Evolutionary conservation across 92 coral and sea anemone genomes (phyloP), one percentile per base, ranked within the genome.

Genomic region (Porites rus): DNA sequence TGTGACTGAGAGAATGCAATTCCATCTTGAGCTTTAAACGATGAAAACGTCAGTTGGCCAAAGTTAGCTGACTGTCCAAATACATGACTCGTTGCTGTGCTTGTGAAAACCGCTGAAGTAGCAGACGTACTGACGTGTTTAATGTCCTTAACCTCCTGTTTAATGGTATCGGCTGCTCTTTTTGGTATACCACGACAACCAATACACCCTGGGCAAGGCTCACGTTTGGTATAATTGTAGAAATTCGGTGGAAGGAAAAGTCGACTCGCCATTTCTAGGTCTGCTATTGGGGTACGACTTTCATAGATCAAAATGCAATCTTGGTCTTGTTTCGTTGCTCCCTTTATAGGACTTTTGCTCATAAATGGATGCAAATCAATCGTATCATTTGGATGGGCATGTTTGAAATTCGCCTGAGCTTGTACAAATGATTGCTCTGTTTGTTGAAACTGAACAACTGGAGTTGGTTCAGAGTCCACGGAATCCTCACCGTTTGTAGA

Each of bases 171-270:
- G 3, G 78, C 50, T 24, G 79, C 59, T 71, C 65, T 62, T 25
- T 74, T 74, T 19, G 68, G n/a, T 69, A 24, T 69, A 1, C 78
- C 79, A 14, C 69, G 38, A 54, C 94, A 94, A 74, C 97, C 95
- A 50, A 77, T 71, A 72, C 95, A 92, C 65, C 96, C 98, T 65
- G 88, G 65, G 61, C 93, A 86, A 76, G 86, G 75, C 16, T 83
- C 85, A 9, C 72, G 67, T 77, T 79, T 85, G 9, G 80, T 70
- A 72, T 91, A 95, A 69, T 91, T 90, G 83, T 89, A 97, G 85
- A 95, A 97, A 72, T 97, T 97, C 0, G 90, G 25, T 54, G 99
- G 99, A 64, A 97, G 88, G 62, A 92, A 65, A 69, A 97, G 78
- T 72, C 78, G 88, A 20, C 83, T 76, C 13, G 99, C 99, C 79